A percentile compares a stretch with the other conserved stretches of the same genome.
Evolutionary conservation across 2,797 vertebrate species (phyloP).

Genomic region (Ambastaia sidthimunki): DNA sequence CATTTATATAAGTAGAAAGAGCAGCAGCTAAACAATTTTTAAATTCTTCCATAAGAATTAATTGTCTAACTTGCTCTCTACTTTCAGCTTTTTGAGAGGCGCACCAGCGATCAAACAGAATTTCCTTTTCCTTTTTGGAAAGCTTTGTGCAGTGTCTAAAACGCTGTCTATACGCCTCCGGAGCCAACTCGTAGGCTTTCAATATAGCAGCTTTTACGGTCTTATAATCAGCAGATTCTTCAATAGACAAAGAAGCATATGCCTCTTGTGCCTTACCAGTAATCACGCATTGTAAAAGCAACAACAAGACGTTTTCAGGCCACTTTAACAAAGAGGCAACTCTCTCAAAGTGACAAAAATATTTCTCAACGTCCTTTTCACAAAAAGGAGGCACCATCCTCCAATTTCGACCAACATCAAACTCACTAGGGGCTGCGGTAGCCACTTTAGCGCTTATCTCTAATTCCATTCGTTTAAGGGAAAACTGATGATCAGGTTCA

Average conservation of each 20-base stretch:
- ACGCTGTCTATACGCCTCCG: too few species aligned
- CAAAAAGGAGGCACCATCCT: slow-evolving; percentile 15
- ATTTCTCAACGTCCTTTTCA: not conserved
- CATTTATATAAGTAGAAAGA: too few species aligned
- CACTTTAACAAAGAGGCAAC: not conserved
- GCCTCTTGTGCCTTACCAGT: too few species aligned
- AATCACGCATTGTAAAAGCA: not conserved
- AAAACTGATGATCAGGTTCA: not conserved
- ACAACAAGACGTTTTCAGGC: not conserved
- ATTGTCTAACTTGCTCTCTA: too few species aligned
- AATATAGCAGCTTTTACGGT: not conserved
- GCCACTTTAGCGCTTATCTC: not conserved
- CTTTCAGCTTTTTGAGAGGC: too few species aligned
- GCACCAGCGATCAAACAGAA: too few species aligned
- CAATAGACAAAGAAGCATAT: too few species aligned
- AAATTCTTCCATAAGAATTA: too few species aligned
- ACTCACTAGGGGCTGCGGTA: not conserved
- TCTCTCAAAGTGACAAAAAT: not conserved
- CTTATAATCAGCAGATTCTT: not conserved
- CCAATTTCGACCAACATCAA: not conserved
- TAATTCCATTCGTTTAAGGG: not conserved
- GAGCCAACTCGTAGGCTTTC: too few species aligned
- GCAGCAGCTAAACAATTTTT: too few species aligned
- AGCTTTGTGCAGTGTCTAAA: too few species aligned
- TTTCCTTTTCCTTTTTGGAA: too few species aligned